Percentiles rank a stretch among this genome's conserved stretches.
These are phyloP conservation scores for Epinephelus fuscoguttatus DNA, from an alignment of 2,113 vertebrate species.

Conservation along the genomic window DNA sequence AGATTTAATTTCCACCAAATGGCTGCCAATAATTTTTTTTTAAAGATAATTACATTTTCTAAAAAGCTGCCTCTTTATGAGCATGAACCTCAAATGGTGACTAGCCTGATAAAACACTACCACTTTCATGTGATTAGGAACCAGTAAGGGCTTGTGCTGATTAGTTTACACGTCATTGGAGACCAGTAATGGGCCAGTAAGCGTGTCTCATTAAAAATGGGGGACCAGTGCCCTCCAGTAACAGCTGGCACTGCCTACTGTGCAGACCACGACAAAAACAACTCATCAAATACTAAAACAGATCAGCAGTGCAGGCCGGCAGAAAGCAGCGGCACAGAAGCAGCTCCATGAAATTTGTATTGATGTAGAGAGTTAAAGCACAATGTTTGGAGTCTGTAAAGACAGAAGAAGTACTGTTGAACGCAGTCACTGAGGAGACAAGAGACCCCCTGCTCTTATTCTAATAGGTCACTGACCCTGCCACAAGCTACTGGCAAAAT, in stretches of 20 bases:
- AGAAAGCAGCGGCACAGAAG: conserved; percentile 25
- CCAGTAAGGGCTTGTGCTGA: conserved; percentile 57
- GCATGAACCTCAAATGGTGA: conserved; percentile 34
- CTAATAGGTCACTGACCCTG: conserved; percentile 64
- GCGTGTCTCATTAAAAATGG: conserved; percentile 75
- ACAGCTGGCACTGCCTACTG: conserved; percentile 59
- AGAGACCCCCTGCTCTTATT: conserved; percentile 55
- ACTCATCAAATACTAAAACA: conserved; percentile 68
- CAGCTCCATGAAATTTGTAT: conserved; percentile 49
- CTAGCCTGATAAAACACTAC: conserved; percentile 34
- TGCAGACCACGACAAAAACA: conserved; percentile 57
- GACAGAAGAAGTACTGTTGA: conserved; percentile 39
- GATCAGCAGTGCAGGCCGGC: conserved; percentile 50
- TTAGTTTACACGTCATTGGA: conserved; percentile 73
- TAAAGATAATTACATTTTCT: conserved; percentile 10
- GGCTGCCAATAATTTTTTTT: neutral
- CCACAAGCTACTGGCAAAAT: conserved; percentile 68
- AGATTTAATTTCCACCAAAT: conserved; percentile 18
- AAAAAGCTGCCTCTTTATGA: conserved; percentile 32
- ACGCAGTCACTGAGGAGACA: conserved; percentile 50
- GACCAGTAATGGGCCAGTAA: conserved; percentile 74
- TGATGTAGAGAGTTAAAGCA: conserved; percentile 45
- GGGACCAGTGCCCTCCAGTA: conserved; percentile 71
- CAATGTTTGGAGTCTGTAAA: conserved; percentile 46
- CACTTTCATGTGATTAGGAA: conserved; percentile 64